A percentile compares a stretch with the other conserved stretches of the same genome.
phyloP scores from a whole-genome alignment of 2,113 vertebrate species.

The Mesocricetus auratus region DNA sequence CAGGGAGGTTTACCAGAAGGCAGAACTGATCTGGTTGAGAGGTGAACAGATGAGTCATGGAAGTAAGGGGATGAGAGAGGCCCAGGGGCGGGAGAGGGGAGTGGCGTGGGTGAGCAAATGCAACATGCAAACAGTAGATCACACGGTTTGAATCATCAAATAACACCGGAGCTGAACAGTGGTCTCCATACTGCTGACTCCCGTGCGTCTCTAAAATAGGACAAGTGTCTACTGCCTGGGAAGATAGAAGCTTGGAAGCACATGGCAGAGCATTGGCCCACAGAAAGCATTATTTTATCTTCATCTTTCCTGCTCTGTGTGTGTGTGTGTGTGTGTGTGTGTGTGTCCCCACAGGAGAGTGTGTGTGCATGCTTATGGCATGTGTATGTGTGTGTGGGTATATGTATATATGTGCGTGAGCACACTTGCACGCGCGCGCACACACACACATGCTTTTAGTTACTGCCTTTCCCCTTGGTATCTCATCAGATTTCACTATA shows the following conservation, averaged over 20 bases:
- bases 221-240: neutral
- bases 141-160: neutral
- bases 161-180: neutral
- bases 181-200: neutral
- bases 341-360: too few relatives aligned
- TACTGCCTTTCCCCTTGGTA: neutral
- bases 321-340: neutral
- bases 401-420: neutral
- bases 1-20: neutral
- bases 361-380: neutral
- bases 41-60: neutral
- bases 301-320: neutral
- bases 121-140: neutral
- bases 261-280: neutral
- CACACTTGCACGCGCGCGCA: accelerated
- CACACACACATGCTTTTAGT: accelerated
- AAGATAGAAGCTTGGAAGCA: too few relatives aligned
- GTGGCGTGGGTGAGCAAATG: neutral
- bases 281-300: neutral
- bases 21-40: neutral
- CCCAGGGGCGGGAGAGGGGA: neutral
- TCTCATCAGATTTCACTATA: neutral
- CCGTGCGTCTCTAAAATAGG: neutral
- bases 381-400: neutral
- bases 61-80: neutral